Evolutionary conservation across 2,888 invertebrate species (phyloP), one percentile per base, ranked within the genome.

Genomic region (Polydrusus cervinus): DNA sequence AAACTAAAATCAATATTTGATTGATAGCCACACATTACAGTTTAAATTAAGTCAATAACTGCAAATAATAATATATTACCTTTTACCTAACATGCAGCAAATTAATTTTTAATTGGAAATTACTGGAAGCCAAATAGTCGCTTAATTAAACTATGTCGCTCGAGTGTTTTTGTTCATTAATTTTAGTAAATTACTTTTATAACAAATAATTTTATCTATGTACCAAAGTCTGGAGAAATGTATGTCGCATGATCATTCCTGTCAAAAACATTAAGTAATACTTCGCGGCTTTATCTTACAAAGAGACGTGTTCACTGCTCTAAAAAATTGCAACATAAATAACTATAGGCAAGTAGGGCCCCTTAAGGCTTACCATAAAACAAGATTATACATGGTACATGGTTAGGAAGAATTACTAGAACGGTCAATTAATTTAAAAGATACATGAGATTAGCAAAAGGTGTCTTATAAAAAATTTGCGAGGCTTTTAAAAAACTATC

Each of bases 81-180:
- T 11, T 38, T 9, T 57, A n/a, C n/a, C n/a, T 10, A 38, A 16
- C 18, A 18, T 9, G 16, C 38, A 16, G 3, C 34, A 14, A n/a
- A 60, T 38, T 38, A 38, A 38, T 9, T 60, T 60, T 60, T 60
- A 60, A 60, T 60, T 60, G 57, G 57, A 60, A 60, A 60, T 60
- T 38, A 60, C 57, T 34, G 38, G 14, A 38, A 60, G 34, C 30
- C 10, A 60, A 38, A 38, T 60, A 60, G 38, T 38, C 11, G 30
- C n/a, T 10, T 38, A 60, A 60, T 60, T 60, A 60, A 60, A 60
- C 16, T 38, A 38, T 38, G 57, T 38, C 57, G 57, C 57, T 38
- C 16, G n/a, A 38, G 16, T 60, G 18, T 16, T 38, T 60, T 60
- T 55, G 34, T 20, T 38, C 57, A 60, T 60, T 60, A 38, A 38